Evolutionary conservation across 1,140 invertebrate species (phyloP), one percentile per base, ranked within the genome.

Genomic region (Hirudo medicinalis): DNA sequence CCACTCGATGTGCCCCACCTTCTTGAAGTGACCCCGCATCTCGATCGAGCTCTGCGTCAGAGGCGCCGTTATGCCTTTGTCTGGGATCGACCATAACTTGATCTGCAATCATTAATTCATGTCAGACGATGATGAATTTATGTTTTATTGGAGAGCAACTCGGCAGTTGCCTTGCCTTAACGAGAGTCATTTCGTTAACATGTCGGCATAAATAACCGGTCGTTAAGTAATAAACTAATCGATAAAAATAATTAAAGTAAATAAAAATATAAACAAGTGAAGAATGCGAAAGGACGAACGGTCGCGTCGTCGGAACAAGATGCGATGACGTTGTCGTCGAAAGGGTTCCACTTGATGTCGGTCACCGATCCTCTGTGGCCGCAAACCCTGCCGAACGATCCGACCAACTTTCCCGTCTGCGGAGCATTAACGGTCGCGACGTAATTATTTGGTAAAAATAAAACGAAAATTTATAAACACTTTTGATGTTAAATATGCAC

Each of bases 331-430:
- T 79, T 69, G 71, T 82, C 80, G 75, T 81, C 76, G 74, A 82
- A 82, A 13, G 81, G 82, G 74, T 77, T 81, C 79, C 80, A 83
- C 73, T 82, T 82, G 57, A 83, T 76, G 73, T 83, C 82, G 19
- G 80, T 54, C 2, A 83, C 77, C n/a, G 78, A 76, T 9, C 78
- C 81, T 11, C 78, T 71, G 76, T 83, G 82, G 2, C 81, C 81
- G 40, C 76, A 80, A 6, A 82, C 78, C 49, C 75, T 76, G 11
- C 80, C 78, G 13, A 74, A 72, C 69, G 78, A 79, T 2, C 77
- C 74, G 54, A 81, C 79, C 22, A 82, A 74, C 55, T 81, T 75
- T 19, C 82, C 82, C 69, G 77, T 77, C 80, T 82, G 76, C n/a
- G 20, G 40, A 11, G 11, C 11, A 11, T 40, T 40, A 40, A 40